phyloP scores from a whole-genome alignment of 2,113 vertebrate genomes.

The Hydrolagus affinis region DNA sequence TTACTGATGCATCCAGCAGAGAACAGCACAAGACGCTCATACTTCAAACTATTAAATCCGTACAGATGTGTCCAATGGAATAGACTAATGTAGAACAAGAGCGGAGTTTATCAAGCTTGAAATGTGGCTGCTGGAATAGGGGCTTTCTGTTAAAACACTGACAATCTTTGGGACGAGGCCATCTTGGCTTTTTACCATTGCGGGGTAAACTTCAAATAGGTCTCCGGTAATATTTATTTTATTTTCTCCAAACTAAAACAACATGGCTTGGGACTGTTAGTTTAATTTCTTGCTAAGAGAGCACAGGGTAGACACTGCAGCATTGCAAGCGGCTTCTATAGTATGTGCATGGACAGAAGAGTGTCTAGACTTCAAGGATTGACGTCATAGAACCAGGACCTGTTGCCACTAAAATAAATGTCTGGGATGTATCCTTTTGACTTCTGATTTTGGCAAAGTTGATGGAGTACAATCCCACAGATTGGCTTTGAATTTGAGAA shows the following conservation, averaged over 20 bases:
- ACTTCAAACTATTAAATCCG: slow-evolving; percentile 36
- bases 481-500: slow-evolving; percentile 3
- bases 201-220: slow-evolving; percentile 34
- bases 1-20: fast-evolving
- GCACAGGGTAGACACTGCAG: slow-evolving; percentile 38
- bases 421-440: background rate
- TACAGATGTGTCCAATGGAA: slow-evolving; percentile 27
- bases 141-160: slow-evolving; percentile 13
- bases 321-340: slow-evolving; percentile 41
- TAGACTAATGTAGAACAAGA: slow-evolving; percentile 26
- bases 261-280: slow-evolving; percentile 40
- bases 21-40: background rate
- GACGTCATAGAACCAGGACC: slow-evolving; percentile 47
- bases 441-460: slow-evolving; percentile 20
- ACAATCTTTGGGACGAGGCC: slow-evolving; percentile 42
- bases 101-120: slow-evolving; percentile 15
- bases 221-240: slow-evolving; percentile 35
- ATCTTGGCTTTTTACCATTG: slow-evolving; percentile 37
- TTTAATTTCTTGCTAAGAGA: slow-evolving; percentile 41
- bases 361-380: slow-evolving; percentile 44
- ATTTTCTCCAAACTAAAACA: slow-evolving; percentile 42
- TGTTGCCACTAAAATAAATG: background rate
- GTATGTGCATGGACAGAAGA: slow-evolving; percentile 39
- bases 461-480: background rate
- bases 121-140: slow-evolving; percentile 45